Conservation (phyloP, 2,888 invertebrate species). For the Mesorhabditis spiculigera region DNA sequence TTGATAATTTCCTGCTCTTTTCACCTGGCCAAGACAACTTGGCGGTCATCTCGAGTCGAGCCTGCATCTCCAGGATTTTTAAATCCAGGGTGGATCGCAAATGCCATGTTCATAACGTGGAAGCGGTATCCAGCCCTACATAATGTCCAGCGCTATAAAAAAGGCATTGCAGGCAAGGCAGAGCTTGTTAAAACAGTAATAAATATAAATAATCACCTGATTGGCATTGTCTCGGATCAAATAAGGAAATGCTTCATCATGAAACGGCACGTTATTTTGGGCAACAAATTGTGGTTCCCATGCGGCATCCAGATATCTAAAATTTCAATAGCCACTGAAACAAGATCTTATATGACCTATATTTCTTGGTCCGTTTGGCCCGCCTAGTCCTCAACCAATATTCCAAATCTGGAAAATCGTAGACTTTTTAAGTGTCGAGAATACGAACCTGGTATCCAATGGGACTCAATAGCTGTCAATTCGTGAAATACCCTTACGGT, state of each 20-base stretch:
- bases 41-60: not conserved
- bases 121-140: slow-evolving; percentile 2
- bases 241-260: slow-evolving; percentile 4
- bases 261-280: not conserved
- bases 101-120: not conserved
- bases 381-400: not conserved
- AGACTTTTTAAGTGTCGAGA: not conserved
- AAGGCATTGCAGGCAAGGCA: not conserved
- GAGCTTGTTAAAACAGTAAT: not conserved
- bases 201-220: not conserved
- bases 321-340: not conserved
- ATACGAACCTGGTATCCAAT: not conserved
- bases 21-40: not conserved
- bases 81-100: not conserved
- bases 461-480: not conserved
- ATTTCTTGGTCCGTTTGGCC: not conserved
- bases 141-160: not conserved
- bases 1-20: not conserved
- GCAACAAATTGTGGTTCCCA: slow-evolving; percentile 6
- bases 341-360: not conserved
- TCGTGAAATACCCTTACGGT: not conserved
- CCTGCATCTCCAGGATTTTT: not conserved
- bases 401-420: not conserved
- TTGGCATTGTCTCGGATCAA: slow-evolving; percentile 1
- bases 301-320: slow-evolving; percentile 4